A percentile compares a stretch with the other conserved stretches of the same genome.
These are phyloP conservation scores for Xyrichtys novacula DNA, from an alignment of 2,797 vertebrate species.

Conservation along the genomic window DNA sequence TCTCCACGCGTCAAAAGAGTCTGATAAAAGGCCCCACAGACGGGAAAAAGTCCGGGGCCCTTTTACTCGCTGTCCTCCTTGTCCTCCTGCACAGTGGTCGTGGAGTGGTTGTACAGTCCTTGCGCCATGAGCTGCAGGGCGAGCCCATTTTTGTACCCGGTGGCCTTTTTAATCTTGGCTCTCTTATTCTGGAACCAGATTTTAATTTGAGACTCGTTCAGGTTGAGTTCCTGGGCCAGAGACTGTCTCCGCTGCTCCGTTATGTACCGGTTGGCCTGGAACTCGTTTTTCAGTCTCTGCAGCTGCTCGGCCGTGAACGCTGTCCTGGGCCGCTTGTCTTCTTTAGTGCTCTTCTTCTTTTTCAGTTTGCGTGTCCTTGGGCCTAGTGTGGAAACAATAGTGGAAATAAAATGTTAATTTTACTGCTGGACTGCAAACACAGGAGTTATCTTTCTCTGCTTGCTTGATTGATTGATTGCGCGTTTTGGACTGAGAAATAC, in stretches of 20 bases:
- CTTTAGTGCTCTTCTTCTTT: conserved; percentile 93
- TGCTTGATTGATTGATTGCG: no score
- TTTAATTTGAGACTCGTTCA: conserved; percentile 97
- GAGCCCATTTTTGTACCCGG: conserved; percentile 92
- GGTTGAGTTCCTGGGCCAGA: conserved; percentile 92
- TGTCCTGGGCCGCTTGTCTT: conserved; percentile 94
- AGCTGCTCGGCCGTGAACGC: conserved; percentile 97
- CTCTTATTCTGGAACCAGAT: conserved; percentile 99
- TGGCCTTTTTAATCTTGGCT: conserved; percentile 95
- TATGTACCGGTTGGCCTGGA: conserved; percentile 95
- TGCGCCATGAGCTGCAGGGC: conserved; percentile 96
- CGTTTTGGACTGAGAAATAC: no score
- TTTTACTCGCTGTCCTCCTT: conserved; percentile 94
- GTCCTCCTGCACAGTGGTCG: conserved; percentile 92
- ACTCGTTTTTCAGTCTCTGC: conserved; percentile 93
- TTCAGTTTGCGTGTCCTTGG: conserved; percentile 96
- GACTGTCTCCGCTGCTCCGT: conserved; percentile 93
- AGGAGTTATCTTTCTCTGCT: no score
- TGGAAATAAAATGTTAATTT: conserved; percentile 70
- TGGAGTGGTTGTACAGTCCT: conserved; percentile 97
- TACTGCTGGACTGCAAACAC: conserved; percentile 40
- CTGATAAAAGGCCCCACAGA: conserved; percentile 18
- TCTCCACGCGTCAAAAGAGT: conserved; percentile 42
- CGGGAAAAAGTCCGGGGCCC: conserved; percentile 38
- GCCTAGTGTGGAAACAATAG: conserved; percentile 90